These are phyloP conservation scores for Drosophila orosa DNA, from an alignment of 1,140 invertebrate genomes.

Conservation along the genomic window DNA sequence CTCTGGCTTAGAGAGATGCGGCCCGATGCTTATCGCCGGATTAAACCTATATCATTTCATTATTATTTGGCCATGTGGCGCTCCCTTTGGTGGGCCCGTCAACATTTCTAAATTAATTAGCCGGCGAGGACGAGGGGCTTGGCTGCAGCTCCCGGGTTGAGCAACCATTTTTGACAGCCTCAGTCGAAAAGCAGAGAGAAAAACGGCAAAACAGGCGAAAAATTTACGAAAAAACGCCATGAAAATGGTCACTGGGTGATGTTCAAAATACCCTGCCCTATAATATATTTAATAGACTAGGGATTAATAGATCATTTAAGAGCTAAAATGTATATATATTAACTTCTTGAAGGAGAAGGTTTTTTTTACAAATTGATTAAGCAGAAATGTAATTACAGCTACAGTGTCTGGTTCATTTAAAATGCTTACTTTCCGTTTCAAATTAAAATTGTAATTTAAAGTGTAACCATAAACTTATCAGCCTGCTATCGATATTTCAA, in stretches of 20 bases:
- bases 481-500: no score
- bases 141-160: constrained; percentile 44
- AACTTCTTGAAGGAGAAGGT: neutral
- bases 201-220: constrained; percentile 13
- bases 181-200: constrained; percentile 36
- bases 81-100: constrained; percentile 59
- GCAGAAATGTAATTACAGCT: no score
- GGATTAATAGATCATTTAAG: neutral
- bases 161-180: constrained; percentile 77
- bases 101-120: constrained; percentile 80
- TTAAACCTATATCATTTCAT: constrained; percentile 64
- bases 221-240: neutral
- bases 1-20: constrained; percentile 37
- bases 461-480: no score
- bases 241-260: neutral
- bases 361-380: no score
- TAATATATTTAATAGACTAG: neutral
- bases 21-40: constrained; percentile 64
- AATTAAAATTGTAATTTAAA: no score
- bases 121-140: constrained; percentile 59
- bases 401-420: no score
- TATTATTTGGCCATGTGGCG: constrained; percentile 56
- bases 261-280: constrained; percentile 1
- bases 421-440: no score
- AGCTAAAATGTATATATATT: neutral